Evolutionary conservation across 2,888 invertebrate species (phyloP), one percentile per base, ranked within the genome.

Genomic region (Ceriagrion tenellum): DNA sequence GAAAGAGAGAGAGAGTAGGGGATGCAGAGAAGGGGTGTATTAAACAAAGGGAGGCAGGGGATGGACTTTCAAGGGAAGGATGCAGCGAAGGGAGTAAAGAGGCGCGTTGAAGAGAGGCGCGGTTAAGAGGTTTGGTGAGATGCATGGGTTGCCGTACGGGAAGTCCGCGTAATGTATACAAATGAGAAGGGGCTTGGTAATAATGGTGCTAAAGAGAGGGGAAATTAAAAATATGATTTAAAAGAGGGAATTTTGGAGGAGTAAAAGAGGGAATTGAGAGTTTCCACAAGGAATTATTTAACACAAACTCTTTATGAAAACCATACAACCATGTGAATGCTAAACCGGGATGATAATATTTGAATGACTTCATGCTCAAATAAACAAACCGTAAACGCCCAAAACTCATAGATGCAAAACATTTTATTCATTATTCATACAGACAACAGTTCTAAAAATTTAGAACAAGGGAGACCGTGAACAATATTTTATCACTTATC

Each of bases 191-290:
- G 81, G 30, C 81, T 12, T 6, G 35, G 81, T n/a, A n/a, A 18
- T 35, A 81, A 81, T 81, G 74, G 93, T 23, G 74, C 12, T 47
- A 93, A 69, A 26, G 40, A 93, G 40, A 69, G 93, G 55, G 93
- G n/a, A 47, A 74, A 74, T 93, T 93, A 47, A 93, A 69, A 93
- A 91, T 56, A 40, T 93, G 74, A 69, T 74, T 93, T 93, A 74
- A 81, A 81, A 35, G 13, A 81, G 13, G 18, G 18, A 81, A 81
- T 35, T 35, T 81, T 30, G 4, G 8, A 35, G 30, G 35, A 35
- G 35, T 35, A 81, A 81, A 12, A 13, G 35, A 30, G n/a, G 81
- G 18, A 35, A 13, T 3, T 18, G 35, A 30, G 81, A 3, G 81
- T 81, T 81, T 35, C 4, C 81, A 3, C 26, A 10, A 12, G 26